A percentile compares a stretch with the other conserved stretches of the same genome.
Evolutionary conservation across 1,140 invertebrate genomes (phyloP).

Genomic region (Orchesella cincta): DNA sequence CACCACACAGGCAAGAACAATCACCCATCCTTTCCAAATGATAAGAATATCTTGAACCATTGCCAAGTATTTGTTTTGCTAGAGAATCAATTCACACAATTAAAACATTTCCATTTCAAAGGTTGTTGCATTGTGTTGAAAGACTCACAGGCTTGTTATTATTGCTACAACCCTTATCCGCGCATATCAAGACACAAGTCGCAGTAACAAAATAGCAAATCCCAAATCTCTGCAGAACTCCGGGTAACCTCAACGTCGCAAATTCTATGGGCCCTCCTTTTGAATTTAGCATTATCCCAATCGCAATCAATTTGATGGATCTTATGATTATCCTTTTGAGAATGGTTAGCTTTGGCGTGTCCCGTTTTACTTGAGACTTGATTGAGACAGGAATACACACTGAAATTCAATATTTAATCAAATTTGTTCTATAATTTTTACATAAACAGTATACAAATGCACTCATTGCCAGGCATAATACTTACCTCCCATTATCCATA

Average conservation of each 20-base stretch:
- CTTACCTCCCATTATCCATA: conserved; percentile 84
- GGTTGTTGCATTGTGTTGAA: not conserved
- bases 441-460: too few species aligned
- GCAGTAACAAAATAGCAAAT: conserved; percentile 78
- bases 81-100: too few species aligned
- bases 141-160: conserved; percentile 28
- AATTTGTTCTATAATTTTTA: too few species aligned
- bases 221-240: conserved; percentile 81
- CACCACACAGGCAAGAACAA: conserved; percentile 61
- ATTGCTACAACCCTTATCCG: conserved; percentile 22
- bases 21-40: conserved; percentile 69
- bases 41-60: conserved; percentile 66
- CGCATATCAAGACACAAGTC: conserved; percentile 57
- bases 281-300: conserved; percentile 68
- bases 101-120: too few species aligned
- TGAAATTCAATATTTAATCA: too few species aligned
- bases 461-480: not conserved
- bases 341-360: conserved; percentile 62
- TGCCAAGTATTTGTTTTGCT: conserved; percentile 58
- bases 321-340: conserved; percentile 60
- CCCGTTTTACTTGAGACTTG: conserved; percentile 70
- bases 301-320: conserved; percentile 62
- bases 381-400: conserved; percentile 82
- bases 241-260: conserved; percentile 66
- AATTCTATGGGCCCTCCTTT: conserved; percentile 59